Base-by-base conservation (phyloP, 2,888 invertebrate species). In the Eupithecia dodoneata region DNA sequence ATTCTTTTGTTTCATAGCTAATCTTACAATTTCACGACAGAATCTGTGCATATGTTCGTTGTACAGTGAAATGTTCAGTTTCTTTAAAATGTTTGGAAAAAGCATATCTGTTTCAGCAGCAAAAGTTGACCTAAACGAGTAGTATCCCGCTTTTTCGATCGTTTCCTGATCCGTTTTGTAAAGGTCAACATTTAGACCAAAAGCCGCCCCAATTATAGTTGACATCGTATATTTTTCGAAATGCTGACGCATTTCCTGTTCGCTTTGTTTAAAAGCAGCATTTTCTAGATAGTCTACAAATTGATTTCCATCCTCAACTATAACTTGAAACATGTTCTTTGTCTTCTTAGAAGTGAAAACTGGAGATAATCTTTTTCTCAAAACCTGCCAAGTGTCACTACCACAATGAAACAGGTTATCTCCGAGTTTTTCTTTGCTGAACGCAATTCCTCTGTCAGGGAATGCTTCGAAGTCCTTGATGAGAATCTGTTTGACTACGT, bases 391-490 rank as follows among this genome's bases (percentile, higher is more conserved):
- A 2, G 84, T 84, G 0, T 85, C 84, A 3, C 76, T 80, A 41
- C 88, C 85, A 10, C 87, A 85, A 74, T 88, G 88, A 59, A 92
- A 91, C 3, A 92, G 77, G 73, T 91, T 91, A 15, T 83, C 85
- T 69, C 88, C 88, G n/a, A 92, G 71, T 6, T 83, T 84, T 73
- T 87, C 81, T 47, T 88, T 86, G 70, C 87, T 87, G 52, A 87
- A 87, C 45, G 85, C 83, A 10, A 87, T 45, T 18, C 88, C 89
- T 65, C 92, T 87, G 15, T 90, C 87, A 12, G 85, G 79, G 66
- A 92, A 92, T 0, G 52, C 71, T 9, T 88, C 85, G 52, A 91
- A 92, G 66, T 92, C 91, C 72, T 90, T 91, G 9, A 91, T 84
- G 7, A 91, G 78, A 44, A 92, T 84, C 67, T 87, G 85, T 75